Evolutionary conservation across 1,140 invertebrate genomes (phyloP).

Genomic region (Danaus plexippus): DNA sequence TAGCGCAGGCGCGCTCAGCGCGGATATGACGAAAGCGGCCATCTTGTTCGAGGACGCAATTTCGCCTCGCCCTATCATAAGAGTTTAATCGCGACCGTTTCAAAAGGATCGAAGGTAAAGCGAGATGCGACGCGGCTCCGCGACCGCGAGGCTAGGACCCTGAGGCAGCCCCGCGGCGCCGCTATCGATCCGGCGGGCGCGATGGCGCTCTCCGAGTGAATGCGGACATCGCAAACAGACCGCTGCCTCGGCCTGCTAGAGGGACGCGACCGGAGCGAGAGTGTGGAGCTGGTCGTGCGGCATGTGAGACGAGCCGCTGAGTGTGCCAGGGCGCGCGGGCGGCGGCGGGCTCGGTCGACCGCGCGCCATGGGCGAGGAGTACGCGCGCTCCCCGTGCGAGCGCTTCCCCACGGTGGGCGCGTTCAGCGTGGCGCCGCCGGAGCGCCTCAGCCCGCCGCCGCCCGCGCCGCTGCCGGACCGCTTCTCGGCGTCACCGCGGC

Average conservation of each 20-base stretch:
- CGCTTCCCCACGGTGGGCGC: slow-evolving; percentile 70
- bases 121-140: slow-evolving; percentile 41
- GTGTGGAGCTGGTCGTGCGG: slow-evolving; percentile 47
- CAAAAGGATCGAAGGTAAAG: slow-evolving; percentile 19
- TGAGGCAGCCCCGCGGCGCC: slow-evolving; percentile 64
- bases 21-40: slow-evolving; percentile 65
- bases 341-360: slow-evolving; percentile 58
- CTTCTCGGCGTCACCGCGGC: slow-evolving; percentile 72
- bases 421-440: slow-evolving; percentile 68
- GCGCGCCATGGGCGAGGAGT: slow-evolving; percentile 68
- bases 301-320: slow-evolving; percentile 52
- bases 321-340: slow-evolving; percentile 51
- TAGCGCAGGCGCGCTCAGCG: slow-evolving; percentile 60
- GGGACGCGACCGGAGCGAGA: slow-evolving; percentile 41
- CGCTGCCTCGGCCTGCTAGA: slow-evolving; percentile 37
- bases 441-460: slow-evolving; percentile 65
- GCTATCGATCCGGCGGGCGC: slow-evolving; percentile 64
- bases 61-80: slow-evolving; percentile 62
- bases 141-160: slow-evolving; percentile 46
- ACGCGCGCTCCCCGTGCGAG: slow-evolving; percentile 70
- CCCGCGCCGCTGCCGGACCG: slow-evolving; percentile 63
- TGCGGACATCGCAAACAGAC: slow-evolving; percentile 60
- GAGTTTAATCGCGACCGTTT: slow-evolving; percentile 32
- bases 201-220: slow-evolving; percentile 64
- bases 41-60: slow-evolving; percentile 62